These are phyloP conservation scores for Choristoneura fumiferana DNA, from an alignment of 1,140 invertebrate species.

Conservation along the genomic window DNA sequence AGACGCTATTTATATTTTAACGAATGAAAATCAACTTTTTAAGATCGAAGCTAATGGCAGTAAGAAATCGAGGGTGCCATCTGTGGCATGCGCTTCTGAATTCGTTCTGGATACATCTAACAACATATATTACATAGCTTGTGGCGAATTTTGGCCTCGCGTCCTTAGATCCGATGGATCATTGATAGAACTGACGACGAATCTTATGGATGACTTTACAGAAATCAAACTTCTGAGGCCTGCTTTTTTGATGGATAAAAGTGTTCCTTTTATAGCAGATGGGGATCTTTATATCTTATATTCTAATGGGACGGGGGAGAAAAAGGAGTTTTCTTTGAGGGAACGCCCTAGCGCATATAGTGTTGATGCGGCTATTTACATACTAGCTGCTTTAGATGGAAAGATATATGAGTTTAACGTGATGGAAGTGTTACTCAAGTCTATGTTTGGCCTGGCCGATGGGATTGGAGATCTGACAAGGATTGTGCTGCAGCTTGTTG, in stretches of 20 bases:
- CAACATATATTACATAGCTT: constrained; percentile 57
- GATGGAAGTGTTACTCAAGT: constrained; percentile 51
- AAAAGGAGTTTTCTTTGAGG: constrained; percentile 48
- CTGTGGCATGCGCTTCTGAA: constrained; percentile 44
- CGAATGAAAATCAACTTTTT: constrained; percentile 40
- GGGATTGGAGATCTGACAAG: no score
- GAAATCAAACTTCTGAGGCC: constrained; percentile 49
- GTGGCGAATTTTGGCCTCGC: constrained; percentile 42
- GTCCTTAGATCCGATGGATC: constrained; percentile 43
- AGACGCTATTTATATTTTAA: constrained; percentile 53
- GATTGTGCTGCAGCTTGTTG: no score
- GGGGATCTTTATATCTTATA: constrained; percentile 49
- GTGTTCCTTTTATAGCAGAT: constrained; percentile 56
- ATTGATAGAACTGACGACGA: constrained; percentile 32
- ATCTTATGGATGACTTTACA: constrained; percentile 43
- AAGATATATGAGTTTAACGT: constrained; percentile 65
- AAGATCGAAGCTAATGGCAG: constrained; percentile 55
- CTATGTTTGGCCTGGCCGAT: constrained; percentile 46
- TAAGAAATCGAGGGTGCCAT: constrained; percentile 37
- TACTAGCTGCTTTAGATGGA: constrained; percentile 54
- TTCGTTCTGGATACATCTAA: constrained; percentile 64
- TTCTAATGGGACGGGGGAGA: constrained; percentile 51
- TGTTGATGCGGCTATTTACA: constrained; percentile 55
- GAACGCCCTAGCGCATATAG: constrained; percentile 52
- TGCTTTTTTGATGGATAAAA: constrained; percentile 56